phyloP scores from a whole-genome alignment of 2,888 invertebrate genomes.

The Marronus borbonicus region DNA sequence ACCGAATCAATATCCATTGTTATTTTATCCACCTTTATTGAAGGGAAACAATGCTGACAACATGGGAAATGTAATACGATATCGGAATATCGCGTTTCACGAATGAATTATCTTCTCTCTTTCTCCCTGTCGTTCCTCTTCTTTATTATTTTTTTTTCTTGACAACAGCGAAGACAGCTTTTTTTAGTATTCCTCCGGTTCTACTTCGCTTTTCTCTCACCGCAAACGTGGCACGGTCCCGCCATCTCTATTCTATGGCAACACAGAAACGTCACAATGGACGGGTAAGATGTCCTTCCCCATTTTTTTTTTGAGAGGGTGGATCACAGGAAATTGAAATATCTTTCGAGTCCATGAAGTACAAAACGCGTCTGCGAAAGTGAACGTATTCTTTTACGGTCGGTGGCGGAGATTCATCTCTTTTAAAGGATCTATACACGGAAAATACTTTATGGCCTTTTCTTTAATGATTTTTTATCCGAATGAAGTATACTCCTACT shows the following conservation, averaged over 20 bases:
- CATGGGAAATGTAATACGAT: slow-evolving; percentile 60
- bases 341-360: slow-evolving; percentile 58
- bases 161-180: not conserved
- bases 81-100: slow-evolving; percentile 62
- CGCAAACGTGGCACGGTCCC: slow-evolving; percentile 31
- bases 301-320: not conserved
- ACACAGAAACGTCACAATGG: not conserved
- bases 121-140: not conserved
- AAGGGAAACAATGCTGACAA: slow-evolving; percentile 62
- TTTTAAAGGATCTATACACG: too few relatives aligned
- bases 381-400: not conserved
- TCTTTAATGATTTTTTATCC: too few relatives aligned
- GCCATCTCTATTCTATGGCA: not conserved
- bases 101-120: slow-evolving; percentile 62
- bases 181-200: slow-evolving; percentile 3
- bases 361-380: slow-evolving; percentile 51
- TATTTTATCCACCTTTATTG: slow-evolving; percentile 60
- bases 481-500: too few relatives aligned
- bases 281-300: not conserved
- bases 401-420: too few relatives aligned
- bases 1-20: slow-evolving; percentile 58
- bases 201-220: not conserved
- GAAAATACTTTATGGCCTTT: too few relatives aligned
- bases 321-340: slow-evolving; percentile 58
- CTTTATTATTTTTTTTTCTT: not conserved